Percentiles rank a stretch among this genome's conserved stretches.
Conservation (phyloP, 2,113 vertebrate genomes). For the Poecilia latipinna region DNA sequence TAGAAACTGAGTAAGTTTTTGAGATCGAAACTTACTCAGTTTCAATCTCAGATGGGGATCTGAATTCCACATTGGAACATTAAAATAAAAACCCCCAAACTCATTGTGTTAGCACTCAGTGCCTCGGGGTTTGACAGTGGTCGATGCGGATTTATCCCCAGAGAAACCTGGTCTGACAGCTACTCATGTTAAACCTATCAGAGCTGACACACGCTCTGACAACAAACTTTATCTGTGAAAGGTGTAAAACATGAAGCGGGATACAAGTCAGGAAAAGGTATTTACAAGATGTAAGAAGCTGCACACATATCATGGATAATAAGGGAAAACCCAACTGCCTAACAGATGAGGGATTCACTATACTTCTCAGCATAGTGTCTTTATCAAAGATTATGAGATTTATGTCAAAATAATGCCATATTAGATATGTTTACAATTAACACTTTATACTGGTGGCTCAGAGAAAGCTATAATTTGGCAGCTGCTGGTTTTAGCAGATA, state of each 20-base stretch:
- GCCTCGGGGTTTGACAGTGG: constrained; percentile 7
- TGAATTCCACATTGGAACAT: not conserved
- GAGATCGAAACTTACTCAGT: no score
- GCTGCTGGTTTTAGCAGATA: constrained; percentile 30
- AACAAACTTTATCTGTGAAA: constrained; percentile 26
- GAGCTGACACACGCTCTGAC: constrained; percentile 26
- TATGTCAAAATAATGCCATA: constrained; percentile 31
- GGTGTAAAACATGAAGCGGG: constrained; percentile 25
- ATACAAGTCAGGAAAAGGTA: constrained; percentile 42
- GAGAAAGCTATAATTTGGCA: constrained; percentile 21
- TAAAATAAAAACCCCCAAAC: not conserved
- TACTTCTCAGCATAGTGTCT: not conserved
- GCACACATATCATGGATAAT: constrained; percentile 18
- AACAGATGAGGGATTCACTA: constrained; percentile 10
- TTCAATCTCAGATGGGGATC: not conserved
- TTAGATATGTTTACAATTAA: constrained; percentile 40
- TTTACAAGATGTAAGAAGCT: constrained; percentile 15
- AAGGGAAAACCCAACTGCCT: constrained; percentile 18
- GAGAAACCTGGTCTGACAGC: constrained; percentile 11
- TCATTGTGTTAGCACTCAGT: not conserved
- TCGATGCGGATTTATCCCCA: constrained; percentile 14
- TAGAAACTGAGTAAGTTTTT: no score
- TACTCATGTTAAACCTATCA: constrained; percentile 37
- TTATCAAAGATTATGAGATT: constrained; percentile 5
- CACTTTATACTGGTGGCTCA: constrained; percentile 30